A percentile compares a stretch with the other conserved stretches of the same genome.
These are phyloP conservation scores for Hycleus cichorii DNA, from an alignment of 1,140 invertebrate species.

Conservation along the genomic window DNA sequence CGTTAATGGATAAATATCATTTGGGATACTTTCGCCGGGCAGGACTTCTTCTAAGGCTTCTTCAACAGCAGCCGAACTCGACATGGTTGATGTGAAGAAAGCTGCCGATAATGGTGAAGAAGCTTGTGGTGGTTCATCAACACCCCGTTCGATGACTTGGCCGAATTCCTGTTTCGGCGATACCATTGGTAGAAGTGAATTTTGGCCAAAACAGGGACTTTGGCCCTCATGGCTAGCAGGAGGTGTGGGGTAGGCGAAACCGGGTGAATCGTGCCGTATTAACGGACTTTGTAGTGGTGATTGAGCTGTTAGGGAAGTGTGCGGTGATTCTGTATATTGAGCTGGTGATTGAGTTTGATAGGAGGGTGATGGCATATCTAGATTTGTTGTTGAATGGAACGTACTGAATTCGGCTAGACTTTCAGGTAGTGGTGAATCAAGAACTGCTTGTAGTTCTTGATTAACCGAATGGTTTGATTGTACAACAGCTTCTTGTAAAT, in stretches of 20 bases:
- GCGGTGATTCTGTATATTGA: constrained; percentile 39
- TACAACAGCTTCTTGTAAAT: constrained; percentile 43
- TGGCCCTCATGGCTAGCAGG: constrained; percentile 75
- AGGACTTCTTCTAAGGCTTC: constrained; percentile 73
- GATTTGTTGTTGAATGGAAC: constrained; percentile 51
- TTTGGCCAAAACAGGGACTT: constrained; percentile 49
- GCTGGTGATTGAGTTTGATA: constrained; percentile 42
- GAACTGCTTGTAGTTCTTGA: constrained; percentile 61
- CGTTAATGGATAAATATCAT: constrained; percentile 55
- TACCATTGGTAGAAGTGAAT: constrained; percentile 39
- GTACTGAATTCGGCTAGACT: constrained; percentile 74
- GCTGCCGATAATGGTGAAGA: constrained; percentile 68
- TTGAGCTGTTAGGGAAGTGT: constrained; percentile 44
- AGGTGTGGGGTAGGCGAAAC: constrained; percentile 73
- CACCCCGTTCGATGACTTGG: constrained; percentile 43
- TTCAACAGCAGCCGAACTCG: constrained; percentile 74
- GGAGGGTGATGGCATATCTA: constrained; percentile 40
- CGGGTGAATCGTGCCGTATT: constrained; percentile 52
- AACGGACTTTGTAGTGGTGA: constrained; percentile 57
- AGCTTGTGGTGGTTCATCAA: constrained; percentile 54
- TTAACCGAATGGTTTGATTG: constrained; percentile 57
- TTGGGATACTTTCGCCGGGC: constrained; percentile 60
- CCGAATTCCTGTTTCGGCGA: constrained; percentile 42
- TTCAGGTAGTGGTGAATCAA: constrained; percentile 68
- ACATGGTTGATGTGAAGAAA: constrained; percentile 80